Base-by-base conservation (phyloP, 2,113 vertebrate species). In the Myxocyprinus asiaticus region DNA sequence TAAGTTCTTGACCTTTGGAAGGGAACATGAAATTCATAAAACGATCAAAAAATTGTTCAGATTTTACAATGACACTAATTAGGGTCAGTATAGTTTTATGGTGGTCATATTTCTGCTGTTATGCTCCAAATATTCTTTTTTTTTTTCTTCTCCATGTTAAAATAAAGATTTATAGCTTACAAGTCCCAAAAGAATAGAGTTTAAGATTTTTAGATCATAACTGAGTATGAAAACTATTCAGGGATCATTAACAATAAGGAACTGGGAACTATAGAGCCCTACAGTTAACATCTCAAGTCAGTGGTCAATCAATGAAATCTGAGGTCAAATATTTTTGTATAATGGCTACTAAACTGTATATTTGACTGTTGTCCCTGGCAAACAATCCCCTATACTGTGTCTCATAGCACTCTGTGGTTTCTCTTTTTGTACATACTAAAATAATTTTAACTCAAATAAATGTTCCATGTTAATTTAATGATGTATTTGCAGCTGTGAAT, bases 11-110 rank as follows among this genome's bases (percentile, higher is more conserved):
- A 86, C 85, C 83, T 68, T 48, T 77, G 67, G 83, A 48, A 14
- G 82, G 55, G 83, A 87, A 88, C 78, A 80, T 82, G 78, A 82
- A 87, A 83, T 65, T 70, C 80, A 82, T 91, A 88, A 91, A 81
- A 79, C 5, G 72, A 73, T 82, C 73, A 71, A 88, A 89, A 90
- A 86, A 82, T 47, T 73, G 14, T 72, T 84, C 61, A 8, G 67
- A 76, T 87, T 91, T 88, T 84, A 84, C 85, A 83, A 82, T 79
- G 79, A 83, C 82, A 76, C 71, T 83, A 85, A 85, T 83, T 81
- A 78, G 76, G 73, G 72, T 58, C 65, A 65, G 73, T n/a, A 50
- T 67, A 58, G 45, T 80, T 75, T 84, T 80, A 81, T 82, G 58
- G 65, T 58, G 45, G 74, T 62, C 63, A 73, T 83, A 77, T 77